Base-by-base conservation (phyloP, 2,888 invertebrate genomes). In the Cerastoderma edule region DNA sequence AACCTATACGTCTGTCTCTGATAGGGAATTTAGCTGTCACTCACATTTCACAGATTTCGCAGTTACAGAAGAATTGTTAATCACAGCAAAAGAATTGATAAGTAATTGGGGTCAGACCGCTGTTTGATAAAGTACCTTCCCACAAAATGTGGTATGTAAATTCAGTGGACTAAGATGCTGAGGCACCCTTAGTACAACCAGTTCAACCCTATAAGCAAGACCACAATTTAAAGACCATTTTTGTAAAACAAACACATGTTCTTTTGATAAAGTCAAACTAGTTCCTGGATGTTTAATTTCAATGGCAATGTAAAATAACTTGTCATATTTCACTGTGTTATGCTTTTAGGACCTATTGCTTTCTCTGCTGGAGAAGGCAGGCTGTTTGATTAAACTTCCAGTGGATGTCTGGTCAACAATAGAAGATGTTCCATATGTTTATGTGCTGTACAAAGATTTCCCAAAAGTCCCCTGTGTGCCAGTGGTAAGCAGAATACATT, bases 361-460 rank as follows among this genome's bases (percentile, higher is more conserved):
- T 19, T 39, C 24, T 35, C 39, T 75, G 16, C 30, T 83, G 3
- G 72, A 80, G 53, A 77, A 78, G 28, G 53, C 57, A 28, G 79
- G 78, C 0, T 56, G 32, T 67, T 35, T 80, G 53, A 24, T 73
- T 39, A 80, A 67, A 64, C 69, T 79, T 63, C 48, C 78, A 13
- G 27, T 64, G 19, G 80, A 75, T 32, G 70, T 74, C 6, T 78
- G 80, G 78, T 65, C 72, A 33, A 30, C 28, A 27, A 50, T 77
- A 3, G 44, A 73, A 24, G 76, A 73, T 56, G 78, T 78, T 10
- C 70, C 83, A 2, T 75, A 68, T 67, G 79, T 81, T 19, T 86
- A 80, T 67, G 75, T 86, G 22, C 50, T 75, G 27, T 75, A 69
- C 28, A 79, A 72, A 33, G 76, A 79, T 50, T 72, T 86, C 19